Conservation (phyloP, 2,888 invertebrate genomes). For the Crocallis elinguaria region DNA sequence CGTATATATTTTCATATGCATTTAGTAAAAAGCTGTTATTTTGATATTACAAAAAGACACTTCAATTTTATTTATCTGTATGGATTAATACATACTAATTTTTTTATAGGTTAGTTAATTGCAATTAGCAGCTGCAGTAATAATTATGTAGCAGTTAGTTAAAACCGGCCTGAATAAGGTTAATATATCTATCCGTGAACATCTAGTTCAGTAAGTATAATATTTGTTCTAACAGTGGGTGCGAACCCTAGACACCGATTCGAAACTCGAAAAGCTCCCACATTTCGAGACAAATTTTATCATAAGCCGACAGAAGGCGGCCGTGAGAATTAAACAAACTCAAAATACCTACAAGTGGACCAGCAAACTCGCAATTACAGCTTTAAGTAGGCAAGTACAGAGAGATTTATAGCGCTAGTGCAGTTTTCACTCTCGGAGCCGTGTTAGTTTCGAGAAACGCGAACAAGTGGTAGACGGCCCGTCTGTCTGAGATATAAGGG, state of each 20-base stretch:
- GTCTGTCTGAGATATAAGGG: constrained; percentile 33
- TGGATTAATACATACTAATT: too few relatives aligned
- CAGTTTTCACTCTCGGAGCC: constrained; percentile 71
- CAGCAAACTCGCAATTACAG: constrained; percentile 42
- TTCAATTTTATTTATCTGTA: too few relatives aligned
- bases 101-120: too few relatives aligned
- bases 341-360: constrained; percentile 1
- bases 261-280: background rate
- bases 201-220: too few relatives aligned
- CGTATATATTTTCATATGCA: too few relatives aligned
- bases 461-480: constrained; percentile 56
- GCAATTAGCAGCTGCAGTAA: too few relatives aligned
- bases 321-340: constrained; percentile 42
- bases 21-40: too few relatives aligned
- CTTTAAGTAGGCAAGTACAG: constrained; percentile 48
- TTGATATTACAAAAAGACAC: too few relatives aligned
- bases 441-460: constrained; percentile 67
- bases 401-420: constrained; percentile 66
- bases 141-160: too few relatives aligned
- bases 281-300: constrained; percentile 4
- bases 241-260: background rate
- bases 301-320: constrained; percentile 13
- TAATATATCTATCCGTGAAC: too few relatives aligned
- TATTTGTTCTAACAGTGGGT: background rate
- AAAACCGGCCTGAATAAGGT: too few relatives aligned